Base-by-base conservation (phyloP, 2,113 vertebrate genomes). In the Anoura caudifer region DNA sequence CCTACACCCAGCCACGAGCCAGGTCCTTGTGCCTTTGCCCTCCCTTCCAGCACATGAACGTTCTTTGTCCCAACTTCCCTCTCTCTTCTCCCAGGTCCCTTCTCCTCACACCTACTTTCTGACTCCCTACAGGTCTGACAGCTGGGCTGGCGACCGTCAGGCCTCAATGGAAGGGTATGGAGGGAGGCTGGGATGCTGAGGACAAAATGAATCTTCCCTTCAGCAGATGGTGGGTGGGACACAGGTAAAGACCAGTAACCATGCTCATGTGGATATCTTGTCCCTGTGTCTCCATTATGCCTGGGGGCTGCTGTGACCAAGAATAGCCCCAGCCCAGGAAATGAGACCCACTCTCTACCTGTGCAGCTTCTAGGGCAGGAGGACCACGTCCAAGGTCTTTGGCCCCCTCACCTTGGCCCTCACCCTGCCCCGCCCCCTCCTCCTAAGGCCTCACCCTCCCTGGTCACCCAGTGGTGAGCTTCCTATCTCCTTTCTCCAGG, bases 181-280 rank as follows among this genome's bases (percentile, higher is more conserved):
- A 45, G 50, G 56, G 33, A 70, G 12, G 10, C 36, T 61, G 45
- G 16, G 41, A 7, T 52, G 61, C 15, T 16, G n/a, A 45, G 54
- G 69, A 50, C 15, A 50, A 28, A 75, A 75, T 24, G 33, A 50
- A 16, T n/a, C 6, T 63, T 31, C 52, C 16, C 33, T 36, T 14
- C 1, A 36, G 41, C 6, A 28, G 43, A 33, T 0, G 20, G 41
- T 0, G 10, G 33, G 79, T 43, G 20, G 28, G 3, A 11, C 8
- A 61, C 38, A 31, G 69, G 59, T 20, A 24, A 54, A 63, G 31
- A 5, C 36, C 36, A 4, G 28, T 31, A 36, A 14, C 38, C 36
- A 19, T 2, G 10, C 13, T 41, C 75, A 15, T 15, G 52, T 36
- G 26, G 63, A 6, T 15, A 5, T 47, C 33, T 45, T 61, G 75